Evolutionary conservation across 2,113 vertebrate genomes (phyloP), one percentile per base, ranked within the genome.

Genomic region (Rhinichthys klamathensis): DNA sequence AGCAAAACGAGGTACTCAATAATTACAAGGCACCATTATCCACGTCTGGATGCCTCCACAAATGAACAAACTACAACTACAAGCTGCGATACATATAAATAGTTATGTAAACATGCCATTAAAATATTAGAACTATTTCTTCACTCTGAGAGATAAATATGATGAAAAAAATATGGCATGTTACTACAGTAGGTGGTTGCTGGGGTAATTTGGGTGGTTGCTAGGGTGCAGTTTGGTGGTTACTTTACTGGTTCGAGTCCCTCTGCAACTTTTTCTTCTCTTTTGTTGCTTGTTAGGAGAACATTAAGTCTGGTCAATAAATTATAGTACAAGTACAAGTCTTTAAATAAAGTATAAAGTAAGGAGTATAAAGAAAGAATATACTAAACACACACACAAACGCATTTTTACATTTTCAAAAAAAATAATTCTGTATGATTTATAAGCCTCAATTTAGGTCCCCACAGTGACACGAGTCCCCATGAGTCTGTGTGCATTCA

Each of bases 21-120:
- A 89, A 88, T 90, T 88, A 85, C 16, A 78, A 38, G 44, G 60
- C 70, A 80, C 30, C 65, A 76, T 60, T 77, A 74, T 63, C 56
- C 82, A 86, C 25, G 77, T 32, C 76, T 87, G 60, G 51, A 65
- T 32, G 41, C 51, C 38, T 35, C 44, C 44, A 49, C 73, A 85
- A 79, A 73, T 65, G 8, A 65, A 85, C 38, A 63, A 25, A 54
- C 65, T 74, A 23, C 41, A 80, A 87, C 51, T 56, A 41, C 78
- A 85, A 74, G 80, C 87, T 88, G 74, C 12, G 27, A 41, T 80
- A 44, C 6, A 13, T 15, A 15, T 63, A 27, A 16, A 63, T 18
- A 18, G 38, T 12, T 80, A 80, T 25, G 56, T 63, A 61, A 63
- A 63, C 58, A 80, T 30, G 35, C 23, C n/a, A 63, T 41, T 80